phyloP scores from a whole-genome alignment of 2,888 invertebrate genomes.

The Calameuta filiformis region DNA sequence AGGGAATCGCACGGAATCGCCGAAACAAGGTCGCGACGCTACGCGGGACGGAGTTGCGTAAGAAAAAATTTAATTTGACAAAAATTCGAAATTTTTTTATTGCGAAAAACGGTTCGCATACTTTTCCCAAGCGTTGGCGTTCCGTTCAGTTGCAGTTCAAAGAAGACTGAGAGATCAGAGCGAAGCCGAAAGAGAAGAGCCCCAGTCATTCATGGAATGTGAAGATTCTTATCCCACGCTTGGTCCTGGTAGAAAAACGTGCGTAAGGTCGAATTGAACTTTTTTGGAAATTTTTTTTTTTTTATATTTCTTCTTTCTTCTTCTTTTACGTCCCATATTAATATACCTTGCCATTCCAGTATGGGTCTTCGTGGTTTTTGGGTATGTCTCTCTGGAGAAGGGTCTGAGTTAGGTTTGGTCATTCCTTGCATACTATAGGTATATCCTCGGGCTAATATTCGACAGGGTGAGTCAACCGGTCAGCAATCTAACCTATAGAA shows the following conservation, averaged over 20 bases:
- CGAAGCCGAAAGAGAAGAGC: not conserved
- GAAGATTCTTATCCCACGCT: conserved; percentile 41
- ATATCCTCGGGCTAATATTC: not conserved
- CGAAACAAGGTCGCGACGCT: not conserved
- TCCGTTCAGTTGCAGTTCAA: not conserved
- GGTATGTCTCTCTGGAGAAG: not conserved
- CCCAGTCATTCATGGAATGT: conserved; percentile 27
- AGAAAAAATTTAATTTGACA: not conserved
- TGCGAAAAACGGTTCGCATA: not conserved
- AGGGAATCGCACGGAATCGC: rapidly evolving
- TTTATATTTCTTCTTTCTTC: not conserved
- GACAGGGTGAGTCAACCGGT: conserved; percentile 35
- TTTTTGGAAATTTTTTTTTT: not conserved
- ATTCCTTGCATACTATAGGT: not conserved
- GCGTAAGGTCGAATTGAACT: not conserved
- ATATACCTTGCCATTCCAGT: not conserved
- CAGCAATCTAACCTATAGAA: conserved; percentile 33
- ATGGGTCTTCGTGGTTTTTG: conserved; percentile 34
- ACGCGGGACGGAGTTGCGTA: not conserved
- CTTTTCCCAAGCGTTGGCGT: not conserved
- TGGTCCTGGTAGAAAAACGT: conserved; percentile 27
- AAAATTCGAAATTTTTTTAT: not conserved
- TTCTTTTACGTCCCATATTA: not conserved
- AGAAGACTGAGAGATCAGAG: not conserved
- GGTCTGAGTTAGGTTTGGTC: not conserved